Base-by-base conservation (phyloP, 2,888 invertebrate species). In the Oscheius sp. region DNA sequence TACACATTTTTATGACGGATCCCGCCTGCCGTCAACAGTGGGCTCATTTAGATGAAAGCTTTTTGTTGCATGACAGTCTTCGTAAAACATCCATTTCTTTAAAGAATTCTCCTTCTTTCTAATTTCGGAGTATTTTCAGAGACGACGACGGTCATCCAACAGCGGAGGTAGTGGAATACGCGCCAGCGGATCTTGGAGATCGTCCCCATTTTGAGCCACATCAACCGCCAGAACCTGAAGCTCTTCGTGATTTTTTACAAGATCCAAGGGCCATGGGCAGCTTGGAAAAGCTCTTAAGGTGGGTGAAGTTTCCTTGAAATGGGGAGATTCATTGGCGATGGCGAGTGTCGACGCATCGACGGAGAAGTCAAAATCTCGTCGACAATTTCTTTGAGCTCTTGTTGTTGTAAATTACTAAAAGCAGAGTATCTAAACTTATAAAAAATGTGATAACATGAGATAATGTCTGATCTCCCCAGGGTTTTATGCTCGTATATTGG, bases 261-360 rank as follows among this genome's bases (percentile, higher is more conserved):
- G 76, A 82, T 75, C 82, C 80, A 52, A 75, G 76, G 69, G 77
- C 78, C 61, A 82, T 82, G 82, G 82, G 80, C 0, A 79, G 80
- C 61, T 58, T 82, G 43, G 82, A 82, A 66, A 82, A 82, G 68
- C 74, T 82, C 23, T 79, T 82, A 56, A 82, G 80, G 82, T 82
- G 18, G 68, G 80, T 69, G n/a, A n/a, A n/a, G n/a, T n/a, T n/a
- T n/a, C n/a, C n/a, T n/a, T n/a, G n/a, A n/a, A n/a, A n/a, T n/a
- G n/a, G n/a, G n/a, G n/a, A n/a, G n/a, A n/a, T n/a, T n/a, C n/a
- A n/a, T n/a, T n/a, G n/a, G n/a, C n/a, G n/a, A n/a, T n/a, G n/a
- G n/a, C n/a, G n/a, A n/a, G n/a, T n/a, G n/a, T n/a, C n/a, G n/a
- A n/a, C n/a, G n/a, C n/a, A n/a, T n/a, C n/a, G n/a, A n/a, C n/a